A percentile compares a stretch with the other conserved stretches of the same genome.
Evolutionary conservation across 1,140 invertebrate genomes (phyloP).

Genomic region (Metaphire vulgaris): DNA sequence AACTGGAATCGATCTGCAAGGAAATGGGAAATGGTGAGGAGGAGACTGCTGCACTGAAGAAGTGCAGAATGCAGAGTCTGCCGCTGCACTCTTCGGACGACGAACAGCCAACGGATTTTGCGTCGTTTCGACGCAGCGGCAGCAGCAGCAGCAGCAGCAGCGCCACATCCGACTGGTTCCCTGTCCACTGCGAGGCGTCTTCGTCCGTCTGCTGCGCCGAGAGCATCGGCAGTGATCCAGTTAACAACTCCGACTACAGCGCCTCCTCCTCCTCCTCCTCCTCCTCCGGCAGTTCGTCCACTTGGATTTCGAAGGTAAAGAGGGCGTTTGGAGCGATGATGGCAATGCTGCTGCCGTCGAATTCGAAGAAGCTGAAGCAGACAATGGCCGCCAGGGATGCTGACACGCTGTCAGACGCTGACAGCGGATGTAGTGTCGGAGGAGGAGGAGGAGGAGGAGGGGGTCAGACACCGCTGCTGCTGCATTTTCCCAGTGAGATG

Average conservation of each 20-base stretch:
- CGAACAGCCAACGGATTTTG: too few relatives aligned
- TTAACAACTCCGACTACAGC: not conserved
- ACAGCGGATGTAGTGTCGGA: not conserved
- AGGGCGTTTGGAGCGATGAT: not conserved
- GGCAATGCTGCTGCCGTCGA: not conserved
- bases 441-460: not conserved
- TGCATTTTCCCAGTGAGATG: not conserved
- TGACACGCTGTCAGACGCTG: not conserved
- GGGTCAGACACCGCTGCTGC: too few relatives aligned
- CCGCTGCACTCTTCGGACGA: too few relatives aligned
- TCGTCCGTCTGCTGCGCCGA: not conserved
- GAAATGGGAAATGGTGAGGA: too few relatives aligned
- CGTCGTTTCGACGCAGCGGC: too few relatives aligned
- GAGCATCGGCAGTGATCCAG: not conserved
- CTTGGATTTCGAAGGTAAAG: not conserved
- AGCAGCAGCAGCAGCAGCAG: too few relatives aligned
- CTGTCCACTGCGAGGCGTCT: not conserved
- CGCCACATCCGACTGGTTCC: not conserved
- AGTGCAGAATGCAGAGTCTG: too few relatives aligned
- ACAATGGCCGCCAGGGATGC: not conserved
- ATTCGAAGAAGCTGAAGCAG: not conserved
- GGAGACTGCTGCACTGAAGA: too few relatives aligned
- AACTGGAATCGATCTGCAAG: too few relatives aligned
- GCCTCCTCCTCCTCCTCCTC: not conserved
- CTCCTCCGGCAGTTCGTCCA: not conserved